phyloP scores from a whole-genome alignment of 2,113 vertebrate genomes.

The Bothrops jararaca region DNA sequence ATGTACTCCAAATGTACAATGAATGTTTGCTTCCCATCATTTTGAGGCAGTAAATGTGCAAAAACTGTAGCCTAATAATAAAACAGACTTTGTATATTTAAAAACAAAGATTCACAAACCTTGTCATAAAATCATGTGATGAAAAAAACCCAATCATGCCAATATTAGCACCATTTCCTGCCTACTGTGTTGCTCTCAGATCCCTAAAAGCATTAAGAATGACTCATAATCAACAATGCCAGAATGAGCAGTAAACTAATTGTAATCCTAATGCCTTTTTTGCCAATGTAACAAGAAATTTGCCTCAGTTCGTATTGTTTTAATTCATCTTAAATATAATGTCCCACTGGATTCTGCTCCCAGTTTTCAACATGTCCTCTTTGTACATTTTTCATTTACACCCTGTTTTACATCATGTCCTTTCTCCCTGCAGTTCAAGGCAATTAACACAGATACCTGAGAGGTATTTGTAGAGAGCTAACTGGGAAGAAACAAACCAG shows the following conservation, averaged over 20 bases:
- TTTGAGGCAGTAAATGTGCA: neutral
- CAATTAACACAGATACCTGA: neutral
- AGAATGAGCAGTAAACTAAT: neutral
- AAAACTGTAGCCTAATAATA: neutral
- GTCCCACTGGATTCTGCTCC: neutral
- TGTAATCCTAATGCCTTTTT: neutral
- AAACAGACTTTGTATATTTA: neutral
- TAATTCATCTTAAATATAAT: neutral
- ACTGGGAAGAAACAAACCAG: neutral
- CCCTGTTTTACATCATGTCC: neutral
- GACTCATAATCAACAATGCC: neutral
- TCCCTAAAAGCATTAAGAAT: neutral
- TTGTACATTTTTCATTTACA: neutral
- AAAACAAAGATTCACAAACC: neutral
- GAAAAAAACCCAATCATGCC: neutral
- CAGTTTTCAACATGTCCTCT: neutral
- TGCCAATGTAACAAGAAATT: neutral
- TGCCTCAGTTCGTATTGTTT: neutral
- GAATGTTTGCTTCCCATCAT: neutral
- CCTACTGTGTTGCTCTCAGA: neutral
- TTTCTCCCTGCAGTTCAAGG: neutral
- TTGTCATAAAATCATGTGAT: neutral
- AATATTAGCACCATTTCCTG: neutral
- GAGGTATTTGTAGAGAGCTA: neutral
- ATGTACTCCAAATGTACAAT: neutral